Conservation (phyloP, 2,113 vertebrate genomes). For the Alethe diademata region DNA sequence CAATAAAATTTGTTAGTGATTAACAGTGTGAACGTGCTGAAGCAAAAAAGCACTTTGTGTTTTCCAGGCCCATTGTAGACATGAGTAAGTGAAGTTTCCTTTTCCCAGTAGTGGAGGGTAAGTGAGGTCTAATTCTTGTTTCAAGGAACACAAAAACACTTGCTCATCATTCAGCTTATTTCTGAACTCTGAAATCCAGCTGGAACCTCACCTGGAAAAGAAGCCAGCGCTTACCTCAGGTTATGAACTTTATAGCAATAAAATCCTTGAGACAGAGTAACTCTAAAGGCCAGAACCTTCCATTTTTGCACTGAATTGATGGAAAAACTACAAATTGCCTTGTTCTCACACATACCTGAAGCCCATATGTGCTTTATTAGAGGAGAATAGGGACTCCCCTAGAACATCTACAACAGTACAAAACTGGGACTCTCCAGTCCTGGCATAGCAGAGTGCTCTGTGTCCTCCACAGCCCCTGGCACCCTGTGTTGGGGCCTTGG, state of each 20-base stretch:
- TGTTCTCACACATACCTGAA: background rate
- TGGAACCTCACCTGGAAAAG: background rate
- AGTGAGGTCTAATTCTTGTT: background rate
- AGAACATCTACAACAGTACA: background rate
- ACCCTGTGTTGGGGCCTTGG: background rate
- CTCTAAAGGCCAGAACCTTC: background rate
- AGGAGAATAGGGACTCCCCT: background rate
- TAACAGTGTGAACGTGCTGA: background rate
- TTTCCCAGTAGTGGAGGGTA: background rate
- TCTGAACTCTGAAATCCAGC: background rate
- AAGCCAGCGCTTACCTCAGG: background rate
- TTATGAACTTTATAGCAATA: background rate
- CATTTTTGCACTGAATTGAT: background rate
- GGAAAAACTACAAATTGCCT: background rate
- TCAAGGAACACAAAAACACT: background rate
- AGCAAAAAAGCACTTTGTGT: background rate
- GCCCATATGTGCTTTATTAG: background rate
- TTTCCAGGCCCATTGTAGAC: background rate
- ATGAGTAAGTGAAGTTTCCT: background rate
- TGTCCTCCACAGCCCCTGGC: background rate
- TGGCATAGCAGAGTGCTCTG: accelerated
- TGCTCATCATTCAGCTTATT: background rate
- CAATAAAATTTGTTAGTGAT: slow-evolving; percentile 17
- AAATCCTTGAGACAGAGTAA: background rate
- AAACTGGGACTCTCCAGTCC: background rate